phyloP scores from a whole-genome alignment of 1,140 invertebrate species.

The Cherax destructor region DNA sequence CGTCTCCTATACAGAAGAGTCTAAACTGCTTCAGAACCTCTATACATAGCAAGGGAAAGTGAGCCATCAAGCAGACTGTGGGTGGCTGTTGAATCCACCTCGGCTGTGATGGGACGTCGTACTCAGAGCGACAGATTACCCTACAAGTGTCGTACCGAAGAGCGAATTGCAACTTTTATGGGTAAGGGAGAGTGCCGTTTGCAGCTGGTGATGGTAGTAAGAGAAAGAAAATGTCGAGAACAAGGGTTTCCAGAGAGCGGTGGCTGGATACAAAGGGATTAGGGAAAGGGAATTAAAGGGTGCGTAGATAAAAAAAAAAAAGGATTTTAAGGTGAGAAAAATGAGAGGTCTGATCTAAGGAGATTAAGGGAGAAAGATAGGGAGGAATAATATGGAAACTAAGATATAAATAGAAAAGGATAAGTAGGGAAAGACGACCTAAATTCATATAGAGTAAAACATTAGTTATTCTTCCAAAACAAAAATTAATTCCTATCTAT shows the following conservation, averaged over 20 bases:
- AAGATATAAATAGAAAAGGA: neutral
- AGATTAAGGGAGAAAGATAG: neutral
- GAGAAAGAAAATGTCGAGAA: no score
- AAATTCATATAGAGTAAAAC: no score
- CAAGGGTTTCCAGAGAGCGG: no score
- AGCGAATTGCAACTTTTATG: constrained; percentile 11
- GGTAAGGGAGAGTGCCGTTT: neutral
- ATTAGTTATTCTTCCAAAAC: no score
- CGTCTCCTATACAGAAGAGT: neutral
- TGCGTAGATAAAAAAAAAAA: neutral
- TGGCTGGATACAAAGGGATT: neutral
- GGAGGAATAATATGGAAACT: no score
- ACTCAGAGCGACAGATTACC: neutral
- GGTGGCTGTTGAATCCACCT: neutral
- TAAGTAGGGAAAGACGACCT: neutral
- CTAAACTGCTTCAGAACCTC: neutral
- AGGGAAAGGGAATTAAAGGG: neutral
- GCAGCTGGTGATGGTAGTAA: neutral
- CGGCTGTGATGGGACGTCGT: neutral
- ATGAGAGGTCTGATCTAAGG: neutral
- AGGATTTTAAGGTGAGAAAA: neutral
- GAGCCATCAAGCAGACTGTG: neutral
- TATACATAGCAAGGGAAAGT: neutral
- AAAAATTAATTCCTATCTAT: no score
- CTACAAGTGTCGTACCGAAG: neutral